Percentiles rank a stretch among this genome's conserved stretches.
These are phyloP conservation scores for Torymus texanus DNA, from an alignment of 2,888 invertebrate genomes.

Conservation along the genomic window DNA sequence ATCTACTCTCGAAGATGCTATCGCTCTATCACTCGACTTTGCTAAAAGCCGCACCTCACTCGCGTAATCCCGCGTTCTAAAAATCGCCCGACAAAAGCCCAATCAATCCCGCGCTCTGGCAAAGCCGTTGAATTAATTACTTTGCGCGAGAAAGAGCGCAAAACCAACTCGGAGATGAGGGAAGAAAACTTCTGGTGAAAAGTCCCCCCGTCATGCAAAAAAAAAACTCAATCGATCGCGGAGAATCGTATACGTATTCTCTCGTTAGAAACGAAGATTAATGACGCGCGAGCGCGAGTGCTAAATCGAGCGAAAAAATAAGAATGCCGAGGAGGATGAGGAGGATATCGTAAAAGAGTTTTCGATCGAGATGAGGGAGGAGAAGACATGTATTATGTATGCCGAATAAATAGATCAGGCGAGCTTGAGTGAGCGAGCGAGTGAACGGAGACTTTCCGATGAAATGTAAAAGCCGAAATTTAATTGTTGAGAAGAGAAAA, in stretches of 20 bases:
- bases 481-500: conserved; percentile 19
- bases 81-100: neutral
- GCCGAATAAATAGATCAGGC: conserved; percentile 67
- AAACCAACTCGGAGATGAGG: neutral
- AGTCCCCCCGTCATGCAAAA: conserved; percentile 49
- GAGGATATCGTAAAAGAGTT: conserved; percentile 37
- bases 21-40: no score
- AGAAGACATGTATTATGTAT: conserved; percentile 70
- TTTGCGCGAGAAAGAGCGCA: conserved; percentile 7
- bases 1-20: no score
- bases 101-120: conserved; percentile 2
- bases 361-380: conserved; percentile 59
- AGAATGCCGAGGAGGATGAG: conserved; percentile 64
- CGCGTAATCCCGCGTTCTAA: neutral
- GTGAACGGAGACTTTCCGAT: neutral
- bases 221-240: conserved; percentile 56
- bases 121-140: conserved; percentile 62
- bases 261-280: conserved; percentile 61
- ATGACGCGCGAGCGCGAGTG: conserved; percentile 57
- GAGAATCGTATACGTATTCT: conserved; percentile 51
- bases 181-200: conserved; percentile 3
- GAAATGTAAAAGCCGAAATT: conserved; percentile 19
- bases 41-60: neutral
- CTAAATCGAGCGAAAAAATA: conserved; percentile 71
- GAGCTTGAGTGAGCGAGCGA: no score